Evolutionary conservation across 2,113 vertebrate genomes (phyloP).

Genomic region (Coturnix japonica): DNA sequence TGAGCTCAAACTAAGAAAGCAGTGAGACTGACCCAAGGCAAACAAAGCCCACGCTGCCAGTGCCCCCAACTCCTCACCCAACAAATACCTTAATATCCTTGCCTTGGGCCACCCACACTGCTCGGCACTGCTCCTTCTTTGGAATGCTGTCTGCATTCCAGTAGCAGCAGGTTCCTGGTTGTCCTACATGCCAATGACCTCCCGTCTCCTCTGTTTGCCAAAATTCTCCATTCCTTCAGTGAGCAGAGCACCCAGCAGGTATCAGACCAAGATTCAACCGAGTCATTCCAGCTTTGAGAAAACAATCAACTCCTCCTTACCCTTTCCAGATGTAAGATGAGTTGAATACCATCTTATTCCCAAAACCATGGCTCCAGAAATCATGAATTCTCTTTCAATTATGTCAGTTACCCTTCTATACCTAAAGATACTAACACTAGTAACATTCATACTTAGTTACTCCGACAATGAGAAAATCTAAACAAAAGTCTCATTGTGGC

Average conservation of each 20-base stretch:
- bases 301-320: neutral
- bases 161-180: neutral
- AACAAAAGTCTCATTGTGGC: neutral
- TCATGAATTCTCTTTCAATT: neutral
- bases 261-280: neutral
- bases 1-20: neutral
- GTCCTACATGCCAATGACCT: neutral
- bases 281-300: neutral
- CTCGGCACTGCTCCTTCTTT: neutral
- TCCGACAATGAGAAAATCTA: neutral
- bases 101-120: neutral
- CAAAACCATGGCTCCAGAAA: neutral
- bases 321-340: neutral
- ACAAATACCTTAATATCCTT: neutral
- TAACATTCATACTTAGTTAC: neutral
- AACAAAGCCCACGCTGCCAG: neutral
- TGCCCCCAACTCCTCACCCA: neutral
- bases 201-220: neutral
- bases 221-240: neutral
- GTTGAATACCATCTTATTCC: neutral
- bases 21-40: neutral
- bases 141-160: neutral
- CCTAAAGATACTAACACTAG: neutral
- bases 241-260: neutral
- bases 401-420: neutral